A percentile compares a stretch with the other conserved stretches of the same genome.
Conservation (phyloP, 1,140 invertebrate species). For the Andrena cerasifolii region DNA sequence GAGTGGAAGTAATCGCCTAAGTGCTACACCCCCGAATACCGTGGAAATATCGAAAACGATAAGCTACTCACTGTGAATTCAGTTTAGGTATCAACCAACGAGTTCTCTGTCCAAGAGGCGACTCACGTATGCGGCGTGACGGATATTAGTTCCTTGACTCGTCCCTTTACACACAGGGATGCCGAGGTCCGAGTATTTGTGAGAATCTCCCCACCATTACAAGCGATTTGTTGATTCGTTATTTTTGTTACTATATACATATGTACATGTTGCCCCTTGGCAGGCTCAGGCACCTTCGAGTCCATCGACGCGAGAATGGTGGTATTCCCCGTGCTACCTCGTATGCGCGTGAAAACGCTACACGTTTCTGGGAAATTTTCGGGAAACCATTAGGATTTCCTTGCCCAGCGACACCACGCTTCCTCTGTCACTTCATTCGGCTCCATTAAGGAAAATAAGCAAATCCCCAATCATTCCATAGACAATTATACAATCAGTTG, state of each 20-base stretch:
- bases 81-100: neutral
- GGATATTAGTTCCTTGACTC: neutral
- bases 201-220: conserved; percentile 19
- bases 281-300: neutral
- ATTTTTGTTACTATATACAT: too few species aligned
- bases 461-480: too few species aligned
- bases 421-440: too few species aligned
- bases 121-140: conserved; percentile 1
- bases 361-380: conserved; percentile 30
- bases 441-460: too few species aligned
- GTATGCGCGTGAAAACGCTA: neutral
- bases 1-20: too few species aligned
- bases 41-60: neutral
- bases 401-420: too few species aligned
- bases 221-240: neutral
- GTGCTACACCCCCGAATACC: too few species aligned
- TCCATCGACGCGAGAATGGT: conserved; percentile 13
- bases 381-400: too few species aligned
- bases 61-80: conserved; percentile 24
- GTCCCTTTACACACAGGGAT: conserved; percentile 22
- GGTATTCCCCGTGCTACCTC: conserved; percentile 49
- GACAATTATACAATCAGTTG: too few species aligned
- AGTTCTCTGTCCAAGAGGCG: conserved; percentile 7
- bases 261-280: neutral
- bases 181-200: conserved; percentile 37